Evolutionary conservation across 2,888 invertebrate genomes (phyloP).

Genomic region (Pollenia griseotomentosa): DNA sequence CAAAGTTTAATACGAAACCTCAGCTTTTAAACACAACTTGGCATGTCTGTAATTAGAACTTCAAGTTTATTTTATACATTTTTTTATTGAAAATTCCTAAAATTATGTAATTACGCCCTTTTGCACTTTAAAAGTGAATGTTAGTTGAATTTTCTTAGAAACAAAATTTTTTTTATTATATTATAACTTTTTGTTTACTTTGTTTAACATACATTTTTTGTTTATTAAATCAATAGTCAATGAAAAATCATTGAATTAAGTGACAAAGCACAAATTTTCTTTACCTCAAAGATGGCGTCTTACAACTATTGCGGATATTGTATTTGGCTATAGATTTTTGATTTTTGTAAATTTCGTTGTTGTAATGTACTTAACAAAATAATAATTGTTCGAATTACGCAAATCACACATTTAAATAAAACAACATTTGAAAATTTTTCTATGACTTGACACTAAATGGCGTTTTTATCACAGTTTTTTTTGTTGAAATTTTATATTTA

Average conservation of each 20-base stretch:
- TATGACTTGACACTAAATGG: conserved; percentile 57
- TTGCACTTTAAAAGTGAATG: conserved; percentile 45
- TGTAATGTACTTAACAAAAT: conserved; percentile 48
- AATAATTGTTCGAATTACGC: conserved; percentile 70
- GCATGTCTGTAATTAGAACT: neutral
- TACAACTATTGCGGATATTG: conserved; percentile 37
- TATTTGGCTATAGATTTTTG: conserved; percentile 35
- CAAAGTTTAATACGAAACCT: too few relatives aligned
- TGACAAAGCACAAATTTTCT: conserved; percentile 68
- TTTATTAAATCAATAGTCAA: conserved; percentile 67
- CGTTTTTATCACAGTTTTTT: conserved; percentile 21
- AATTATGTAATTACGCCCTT: conserved; percentile 33
- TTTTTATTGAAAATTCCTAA: neutral
- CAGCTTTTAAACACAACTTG: too few relatives aligned
- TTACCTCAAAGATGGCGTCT: conserved; percentile 66
- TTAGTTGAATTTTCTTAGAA: conserved; percentile 27
- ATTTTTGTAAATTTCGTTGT: conserved; percentile 21
- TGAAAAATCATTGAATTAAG: conserved; percentile 71
- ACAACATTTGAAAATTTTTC: conserved; percentile 53
- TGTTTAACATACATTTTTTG: conserved; percentile 36
- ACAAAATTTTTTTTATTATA: neutral
- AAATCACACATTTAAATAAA: conserved; percentile 70
- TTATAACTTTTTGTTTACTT: neutral
- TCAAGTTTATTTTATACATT: neutral
- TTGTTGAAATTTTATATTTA: conserved; percentile 27